These are phyloP conservation scores for Tenebrosternarchus preto DNA, from an alignment of 2,113 vertebrate genomes.

Conservation along the genomic window DNA sequence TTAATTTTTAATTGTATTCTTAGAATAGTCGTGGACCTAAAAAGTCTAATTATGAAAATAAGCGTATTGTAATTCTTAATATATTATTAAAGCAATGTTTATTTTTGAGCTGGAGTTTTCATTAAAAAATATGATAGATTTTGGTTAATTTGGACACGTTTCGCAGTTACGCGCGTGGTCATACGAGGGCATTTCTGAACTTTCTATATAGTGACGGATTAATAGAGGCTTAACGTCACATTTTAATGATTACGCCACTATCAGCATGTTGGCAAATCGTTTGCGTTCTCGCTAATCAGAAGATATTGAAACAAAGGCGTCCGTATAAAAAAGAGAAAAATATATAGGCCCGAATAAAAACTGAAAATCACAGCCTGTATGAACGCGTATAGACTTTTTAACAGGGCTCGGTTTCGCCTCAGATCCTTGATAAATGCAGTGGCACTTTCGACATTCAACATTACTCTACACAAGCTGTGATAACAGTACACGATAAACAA, in stretches of 20 bases:
- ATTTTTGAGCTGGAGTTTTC: background rate
- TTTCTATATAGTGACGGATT: background rate
- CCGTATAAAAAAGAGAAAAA: background rate
- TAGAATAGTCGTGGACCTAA: background rate
- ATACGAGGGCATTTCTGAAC: background rate
- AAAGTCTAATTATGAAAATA: background rate
- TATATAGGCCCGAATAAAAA: background rate
- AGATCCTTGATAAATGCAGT: background rate
- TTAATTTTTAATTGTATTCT: background rate
- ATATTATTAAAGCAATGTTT: background rate
- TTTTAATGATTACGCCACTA: background rate
- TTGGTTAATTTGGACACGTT: background rate
- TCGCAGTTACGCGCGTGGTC: background rate
- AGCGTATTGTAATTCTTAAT: background rate
- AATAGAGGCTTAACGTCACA: background rate
- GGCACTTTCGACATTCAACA: background rate
- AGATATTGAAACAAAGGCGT: background rate
- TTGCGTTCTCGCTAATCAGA: constrained; percentile 8
- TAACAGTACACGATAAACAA: background rate
- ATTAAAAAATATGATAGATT: background rate
- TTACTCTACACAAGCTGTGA: background rate
- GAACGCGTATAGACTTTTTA: background rate
- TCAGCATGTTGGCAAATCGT: background rate
- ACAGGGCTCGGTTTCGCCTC: no score
- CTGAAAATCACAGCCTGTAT: background rate